Evolutionary conservation across 2,113 vertebrate genomes (phyloP).

Genomic region (Oryzias melastigma): DNA sequence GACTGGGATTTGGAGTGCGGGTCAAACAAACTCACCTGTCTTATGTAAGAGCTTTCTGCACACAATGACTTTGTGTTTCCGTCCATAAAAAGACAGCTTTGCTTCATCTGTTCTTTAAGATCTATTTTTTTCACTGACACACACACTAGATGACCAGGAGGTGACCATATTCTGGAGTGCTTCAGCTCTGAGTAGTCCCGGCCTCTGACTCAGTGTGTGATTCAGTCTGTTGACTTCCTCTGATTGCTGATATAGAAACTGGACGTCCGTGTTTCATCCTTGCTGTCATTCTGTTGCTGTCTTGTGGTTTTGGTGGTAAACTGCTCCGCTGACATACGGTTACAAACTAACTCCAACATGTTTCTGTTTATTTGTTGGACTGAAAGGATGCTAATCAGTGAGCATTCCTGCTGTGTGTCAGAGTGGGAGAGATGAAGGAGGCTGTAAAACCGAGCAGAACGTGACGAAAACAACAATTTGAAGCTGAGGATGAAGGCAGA

Average conservation of each 20-base stretch:
- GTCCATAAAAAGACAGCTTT: too few species aligned
- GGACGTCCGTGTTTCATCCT: constrained; percentile 31
- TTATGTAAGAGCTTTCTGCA: too few species aligned
- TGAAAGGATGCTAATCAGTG: not conserved
- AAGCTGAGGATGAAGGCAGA: constrained; percentile 9
- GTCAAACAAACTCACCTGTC: not conserved
- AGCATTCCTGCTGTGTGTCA: not conserved
- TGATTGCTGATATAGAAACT: constrained; percentile 42
- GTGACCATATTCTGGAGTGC: constrained; percentile 22
- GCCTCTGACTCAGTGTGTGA: constrained; percentile 32
- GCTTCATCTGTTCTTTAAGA: too few species aligned
- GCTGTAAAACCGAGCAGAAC: not conserved
- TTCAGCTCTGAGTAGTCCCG: constrained; percentile 18
- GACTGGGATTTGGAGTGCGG: not conserved
- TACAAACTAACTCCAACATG: not conserved
- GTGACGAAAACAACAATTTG: constrained; percentile 4
- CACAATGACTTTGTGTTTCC: too few species aligned
- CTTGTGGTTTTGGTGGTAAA: constrained; percentile 28
- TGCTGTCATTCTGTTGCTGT: constrained; percentile 20
- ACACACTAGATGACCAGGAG: not conserved
- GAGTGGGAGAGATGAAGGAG: not conserved
- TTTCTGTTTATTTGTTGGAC: not conserved
- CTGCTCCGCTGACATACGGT: constrained; percentile 14
- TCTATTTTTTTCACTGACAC: not conserved
- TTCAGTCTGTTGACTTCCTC: constrained; percentile 20